These are phyloP conservation scores for Panagrolaimus sp. DNA, from an alignment of 1,140 invertebrate species.

Conservation along the genomic window DNA sequence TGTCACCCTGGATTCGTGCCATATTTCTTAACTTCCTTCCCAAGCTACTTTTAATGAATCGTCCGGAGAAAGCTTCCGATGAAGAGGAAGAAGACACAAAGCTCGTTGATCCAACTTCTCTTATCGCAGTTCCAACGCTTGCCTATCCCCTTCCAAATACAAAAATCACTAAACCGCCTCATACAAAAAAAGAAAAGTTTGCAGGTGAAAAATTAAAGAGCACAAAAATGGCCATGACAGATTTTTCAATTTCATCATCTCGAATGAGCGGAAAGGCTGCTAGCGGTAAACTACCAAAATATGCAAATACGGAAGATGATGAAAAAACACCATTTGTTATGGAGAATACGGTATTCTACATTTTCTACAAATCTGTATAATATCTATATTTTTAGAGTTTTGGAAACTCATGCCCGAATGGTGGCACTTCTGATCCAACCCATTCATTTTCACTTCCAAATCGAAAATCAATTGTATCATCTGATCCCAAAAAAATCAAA, in stretches of 20 bases:
- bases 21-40: constrained; percentile 87
- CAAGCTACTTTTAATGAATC: constrained; percentile 52
- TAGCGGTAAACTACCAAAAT: not conserved
- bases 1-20: constrained; percentile 87
- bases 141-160: constrained; percentile 1
- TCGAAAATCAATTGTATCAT: not conserved
- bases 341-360: too few relatives aligned
- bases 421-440: too few relatives aligned
- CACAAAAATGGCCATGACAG: not conserved
- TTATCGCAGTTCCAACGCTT: not conserved
- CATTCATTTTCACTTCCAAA: not conserved
- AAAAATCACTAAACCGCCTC: not conserved
- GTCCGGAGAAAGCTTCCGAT: constrained; percentile 71
- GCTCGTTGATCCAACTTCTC: not conserved
- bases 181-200: not conserved
- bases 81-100: constrained; percentile 73
- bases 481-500: constrained; percentile 24
- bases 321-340: too few relatives aligned
- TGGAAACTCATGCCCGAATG: not conserved
- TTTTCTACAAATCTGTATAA: not conserved
- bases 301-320: not conserved
- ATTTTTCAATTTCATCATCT: not conserved
- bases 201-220: constrained; percentile 2
- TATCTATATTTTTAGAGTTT: constrained; percentile 11
- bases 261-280: too few relatives aligned